Evolutionary conservation across 1,140 invertebrate genomes (phyloP), one percentile per base, ranked within the genome.

Genomic region (Pogonomyrmex californicus): DNA sequence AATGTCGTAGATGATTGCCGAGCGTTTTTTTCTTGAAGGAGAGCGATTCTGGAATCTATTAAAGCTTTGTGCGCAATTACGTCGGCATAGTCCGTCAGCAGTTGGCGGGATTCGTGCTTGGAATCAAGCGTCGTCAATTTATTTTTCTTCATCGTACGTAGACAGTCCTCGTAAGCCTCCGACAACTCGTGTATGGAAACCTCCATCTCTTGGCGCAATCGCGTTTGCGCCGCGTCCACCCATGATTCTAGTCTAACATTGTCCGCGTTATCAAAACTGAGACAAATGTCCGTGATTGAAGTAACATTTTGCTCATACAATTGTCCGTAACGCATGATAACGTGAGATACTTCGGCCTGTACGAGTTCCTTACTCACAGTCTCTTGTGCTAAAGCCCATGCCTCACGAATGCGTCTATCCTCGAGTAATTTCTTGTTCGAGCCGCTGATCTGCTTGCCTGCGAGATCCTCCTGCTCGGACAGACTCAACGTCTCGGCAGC

Each of bases 51-150:
- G 47, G 97, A 97, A 93, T 98, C 97, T 36, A 98, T 96, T 49
- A 98, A 94, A 54, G 97, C 97, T 92, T 98, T 98, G 83, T 97
- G 97, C 44, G 97, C 97, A 54, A 97, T 96, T 60, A 98, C 96
- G 93, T 98, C 97, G 33, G 97, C 97, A 92, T 97, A 97, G 92
- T 97, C 96, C 33, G 95, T 94, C 85, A 98, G 91, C n/a, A 97
- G 92, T 41, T 95, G 95, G 56, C 96, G 95, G 0, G 93, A 94
- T 95, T 96, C 88, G 90, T 93, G 93, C 63, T 94, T 96, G 92
- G 86, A 92, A 88, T 89, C 85, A 1, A 92, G 94, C 7, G 92
- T 87, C 65, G 90, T 92, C 30, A 47, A 38, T 91, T 94, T 96
- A 79, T 91, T 96, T 93, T 89, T 95, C 91, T 95, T 96, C 85